These are phyloP conservation scores for Miniopterus natalensis DNA, from an alignment of 2,113 vertebrate species.

Conservation along the genomic window DNA sequence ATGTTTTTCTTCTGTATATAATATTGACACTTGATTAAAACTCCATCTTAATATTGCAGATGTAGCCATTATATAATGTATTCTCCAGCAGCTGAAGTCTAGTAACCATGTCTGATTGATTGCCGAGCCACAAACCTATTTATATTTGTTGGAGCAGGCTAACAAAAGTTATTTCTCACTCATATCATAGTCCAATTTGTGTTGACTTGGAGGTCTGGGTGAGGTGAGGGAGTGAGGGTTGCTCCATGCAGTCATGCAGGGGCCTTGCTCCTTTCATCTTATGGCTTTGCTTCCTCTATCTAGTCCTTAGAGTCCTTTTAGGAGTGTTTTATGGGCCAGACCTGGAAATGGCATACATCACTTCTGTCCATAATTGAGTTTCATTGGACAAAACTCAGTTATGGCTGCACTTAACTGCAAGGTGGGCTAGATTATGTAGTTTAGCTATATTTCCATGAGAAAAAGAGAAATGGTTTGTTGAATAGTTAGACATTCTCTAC, in stretches of 20 bases:
- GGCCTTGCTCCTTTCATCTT: background rate
- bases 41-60: background rate
- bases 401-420: background rate
- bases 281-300: background rate
- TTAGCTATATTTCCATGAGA: background rate
- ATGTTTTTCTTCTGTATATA: slow-evolving; percentile 4
- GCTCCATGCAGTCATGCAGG: background rate
- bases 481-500: background rate
- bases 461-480: background rate
- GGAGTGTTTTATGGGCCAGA: slow-evolving; percentile 2
- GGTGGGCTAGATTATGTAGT: background rate
- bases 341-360: background rate
- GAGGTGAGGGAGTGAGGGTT: background rate
- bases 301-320: background rate
- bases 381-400: background rate
- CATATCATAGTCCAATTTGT: background rate
- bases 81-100: background rate
- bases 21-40: slow-evolving; percentile 14
- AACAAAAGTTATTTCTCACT: slow-evolving; percentile 22
- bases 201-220: background rate
- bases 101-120: background rate
- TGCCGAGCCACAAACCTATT: background rate
- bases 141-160: slow-evolving; percentile 15
- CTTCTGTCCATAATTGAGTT: background rate
- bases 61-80: background rate